Percentiles rank a stretch among this genome's conserved stretches.
Evolutionary conservation across 2,113 vertebrate species (phyloP).

Genomic region (Phrynosoma platyrhinos): DNA sequence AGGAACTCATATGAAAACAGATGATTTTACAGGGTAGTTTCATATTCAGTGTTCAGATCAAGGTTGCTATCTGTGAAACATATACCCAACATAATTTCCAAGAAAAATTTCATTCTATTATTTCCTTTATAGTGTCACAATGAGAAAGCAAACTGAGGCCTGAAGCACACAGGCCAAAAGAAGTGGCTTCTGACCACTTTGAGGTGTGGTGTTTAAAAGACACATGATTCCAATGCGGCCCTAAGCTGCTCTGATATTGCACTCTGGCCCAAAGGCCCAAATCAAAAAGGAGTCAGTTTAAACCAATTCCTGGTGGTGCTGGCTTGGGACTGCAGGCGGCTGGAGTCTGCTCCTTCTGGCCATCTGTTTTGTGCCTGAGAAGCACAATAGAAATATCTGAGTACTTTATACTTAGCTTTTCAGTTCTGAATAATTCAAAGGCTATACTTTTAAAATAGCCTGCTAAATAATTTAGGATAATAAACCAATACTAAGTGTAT

Average conservation of each 20-base stretch:
- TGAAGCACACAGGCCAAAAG: no score
- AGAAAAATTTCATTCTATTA: neutral
- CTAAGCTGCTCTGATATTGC: no score
- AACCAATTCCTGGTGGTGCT: no score
- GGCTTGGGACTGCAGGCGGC: no score
- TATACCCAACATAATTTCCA: neutral
- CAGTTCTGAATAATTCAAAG: conserved; percentile 26
- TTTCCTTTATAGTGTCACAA: conserved; percentile 3
- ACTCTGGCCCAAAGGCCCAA: no score
- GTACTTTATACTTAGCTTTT: neutral
- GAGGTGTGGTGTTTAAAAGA: no score
- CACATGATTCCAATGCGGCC: no score
- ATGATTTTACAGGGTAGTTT: neutral
- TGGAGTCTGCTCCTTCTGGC: no score
- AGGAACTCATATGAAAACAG: neutral
- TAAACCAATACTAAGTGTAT: conserved; percentile 18
- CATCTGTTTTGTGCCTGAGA: neutral
- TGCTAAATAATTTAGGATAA: conserved; percentile 48
- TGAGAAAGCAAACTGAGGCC: neutral
- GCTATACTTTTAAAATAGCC: neutral
- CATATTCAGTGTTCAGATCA: neutral
- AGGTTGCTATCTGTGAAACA: neutral
- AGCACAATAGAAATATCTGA: neutral
- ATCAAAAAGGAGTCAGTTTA: no score
- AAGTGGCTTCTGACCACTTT: no score